Evolutionary conservation across 2,888 invertebrate genomes (phyloP).

Genomic region (Microctonus hyperodae): DNA sequence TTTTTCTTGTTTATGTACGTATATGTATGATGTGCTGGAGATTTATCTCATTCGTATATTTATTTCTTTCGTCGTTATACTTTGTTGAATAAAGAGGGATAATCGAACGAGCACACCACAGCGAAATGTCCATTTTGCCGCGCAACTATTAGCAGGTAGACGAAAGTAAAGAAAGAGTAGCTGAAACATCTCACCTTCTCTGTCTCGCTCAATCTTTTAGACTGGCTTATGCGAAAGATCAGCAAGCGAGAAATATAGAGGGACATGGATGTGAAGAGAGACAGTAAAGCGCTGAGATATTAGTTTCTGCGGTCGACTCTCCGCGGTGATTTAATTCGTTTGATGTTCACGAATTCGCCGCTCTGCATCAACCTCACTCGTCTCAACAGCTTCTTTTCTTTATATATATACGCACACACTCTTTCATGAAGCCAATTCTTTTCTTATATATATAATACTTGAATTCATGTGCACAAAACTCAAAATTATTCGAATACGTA

Average conservation of each 20-base stretch:
- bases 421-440: slow-evolving; percentile 8
- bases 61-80: slow-evolving; percentile 6
- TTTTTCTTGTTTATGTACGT: too few relatives aligned
- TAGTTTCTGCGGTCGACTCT: slow-evolving; percentile 63
- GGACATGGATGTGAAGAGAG: slow-evolving; percentile 28
- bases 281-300: slow-evolving; percentile 44
- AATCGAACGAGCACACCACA: slow-evolving; percentile 23
- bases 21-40: neutral
- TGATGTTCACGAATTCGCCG: slow-evolving; percentile 63
- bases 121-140: slow-evolving; percentile 41
- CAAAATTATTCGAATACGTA: too few relatives aligned
- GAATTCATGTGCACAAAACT: neutral
- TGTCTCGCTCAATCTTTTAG: slow-evolving; percentile 8
- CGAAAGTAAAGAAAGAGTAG: slow-evolving; percentile 20
- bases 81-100: slow-evolving; percentile 13
- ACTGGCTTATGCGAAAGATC: slow-evolving; percentile 23
- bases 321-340: slow-evolving; percentile 63
- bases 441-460: neutral
- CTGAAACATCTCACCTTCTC: neutral
- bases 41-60: neutral
- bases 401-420: neutral
- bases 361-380: slow-evolving; percentile 39
- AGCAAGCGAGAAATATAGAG: neutral
- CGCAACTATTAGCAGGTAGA: slow-evolving; percentile 43
- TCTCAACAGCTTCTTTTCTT: slow-evolving; percentile 8